These are phyloP conservation scores for Oplegnathus fasciatus DNA, from an alignment of 2,113 vertebrate species.

Conservation along the genomic window DNA sequence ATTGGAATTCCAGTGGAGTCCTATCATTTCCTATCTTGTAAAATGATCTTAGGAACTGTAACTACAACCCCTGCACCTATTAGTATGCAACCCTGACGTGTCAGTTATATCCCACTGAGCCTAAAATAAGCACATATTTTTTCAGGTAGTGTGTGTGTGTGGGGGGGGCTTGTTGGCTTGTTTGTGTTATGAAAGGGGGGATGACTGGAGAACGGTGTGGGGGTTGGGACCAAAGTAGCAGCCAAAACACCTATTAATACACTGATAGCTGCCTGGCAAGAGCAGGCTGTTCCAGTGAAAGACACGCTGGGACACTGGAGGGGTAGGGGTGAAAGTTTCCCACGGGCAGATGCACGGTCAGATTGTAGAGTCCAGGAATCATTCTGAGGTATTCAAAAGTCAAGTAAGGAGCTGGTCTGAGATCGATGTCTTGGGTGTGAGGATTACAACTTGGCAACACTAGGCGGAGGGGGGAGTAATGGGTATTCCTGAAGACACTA, in stretches of 20 bases:
- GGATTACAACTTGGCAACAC: constrained; percentile 37
- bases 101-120: constrained; percentile 41
- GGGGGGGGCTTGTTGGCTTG: constrained; percentile 43
- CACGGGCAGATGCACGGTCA: constrained; percentile 37
- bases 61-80: constrained; percentile 34
- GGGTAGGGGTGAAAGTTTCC: constrained; percentile 58
- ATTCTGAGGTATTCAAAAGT: constrained; percentile 8
- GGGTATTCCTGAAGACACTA: constrained; percentile 40
- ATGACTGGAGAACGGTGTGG: constrained; percentile 31
- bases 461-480: no score
- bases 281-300: constrained; percentile 73
- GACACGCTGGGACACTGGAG: constrained; percentile 41
- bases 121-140: constrained; percentile 68
- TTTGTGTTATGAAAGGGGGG: constrained; percentile 64
- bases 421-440: constrained; percentile 28
- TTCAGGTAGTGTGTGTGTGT: constrained; percentile 3
- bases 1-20: background rate
- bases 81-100: constrained; percentile 50
- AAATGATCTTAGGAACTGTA: background rate
- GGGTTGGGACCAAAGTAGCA: constrained; percentile 65
- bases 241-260: constrained; percentile 80
- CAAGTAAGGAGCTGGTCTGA: constrained; percentile 31
- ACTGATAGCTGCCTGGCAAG: constrained; percentile 70
- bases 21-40: background rate
- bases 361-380: constrained; percentile 17